Evolutionary conservation across 2,888 invertebrate species (phyloP), one percentile per base, ranked within the genome.

Genomic region (Synergus gifuensis): DNA sequence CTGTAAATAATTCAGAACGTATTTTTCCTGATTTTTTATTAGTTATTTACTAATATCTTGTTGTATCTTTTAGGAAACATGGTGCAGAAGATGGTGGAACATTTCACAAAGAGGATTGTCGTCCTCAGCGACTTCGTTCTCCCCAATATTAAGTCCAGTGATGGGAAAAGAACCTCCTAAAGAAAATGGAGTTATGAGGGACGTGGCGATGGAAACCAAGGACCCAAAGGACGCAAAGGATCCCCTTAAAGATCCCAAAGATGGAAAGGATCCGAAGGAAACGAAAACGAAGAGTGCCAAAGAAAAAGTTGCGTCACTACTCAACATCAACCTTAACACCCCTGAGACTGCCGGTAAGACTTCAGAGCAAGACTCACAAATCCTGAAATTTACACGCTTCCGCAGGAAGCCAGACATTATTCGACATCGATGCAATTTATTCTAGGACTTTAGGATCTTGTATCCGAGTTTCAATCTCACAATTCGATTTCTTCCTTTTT

Each of bases 1-100:
- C 22, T 22, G 22, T 22, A 22, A 22, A 22, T 22, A n/a, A n/a
- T n/a, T n/a, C n/a, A n/a, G n/a, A n/a, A n/a, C n/a, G n/a, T n/a
- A n/a, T n/a, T n/a, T n/a, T n/a, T n/a, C n/a, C n/a, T n/a, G n/a
- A n/a, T n/a, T n/a, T n/a, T n/a, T n/a, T n/a, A n/a, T n/a, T n/a
- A n/a, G n/a, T n/a, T n/a, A n/a, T n/a, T n/a, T n/a, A n/a, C n/a
- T n/a, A n/a, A n/a, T 22, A 8, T 12, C 9, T 28, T 54, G 8
- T 22, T 22, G 9, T 42, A 16, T 18, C 66, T 92, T 91, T 49
- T 91, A 95, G 95, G 94, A 95, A 92, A 94, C 95, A 81, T 95
- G 95, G 95, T 94, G 94, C 91, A 93, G 94, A 83, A 93, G 94
- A 86, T 94, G 94, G 94, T 93, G 94, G 92, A 88, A 87, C 80